Evolutionary conservation across 1,140 invertebrate species (phyloP), one percentile per base, ranked within the genome.

Genomic region (Apis laboriosa): DNA sequence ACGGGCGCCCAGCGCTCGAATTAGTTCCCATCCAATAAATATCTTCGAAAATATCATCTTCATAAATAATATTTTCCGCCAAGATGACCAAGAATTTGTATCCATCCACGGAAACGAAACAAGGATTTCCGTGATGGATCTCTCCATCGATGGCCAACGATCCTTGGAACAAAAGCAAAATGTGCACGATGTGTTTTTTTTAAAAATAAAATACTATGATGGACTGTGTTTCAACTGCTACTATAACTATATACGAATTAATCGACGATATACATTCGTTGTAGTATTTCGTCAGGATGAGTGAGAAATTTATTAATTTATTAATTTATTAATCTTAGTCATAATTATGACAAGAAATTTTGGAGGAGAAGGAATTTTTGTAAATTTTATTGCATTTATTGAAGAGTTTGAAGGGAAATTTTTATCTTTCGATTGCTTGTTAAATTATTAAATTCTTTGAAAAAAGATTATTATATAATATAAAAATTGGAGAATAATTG

Each of bases 11-110:
- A 43, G 74, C 63, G 58, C 73, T 75, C 73, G n/a, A 75, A 75
- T 75, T 75, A 76, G 74, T 63, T 51, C 51, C 49, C 49, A 51
- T 51, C 74, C 60, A 51, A 76, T 76, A 61, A 63, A 63, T 51
- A 53, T n/a, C 51, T 76, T 76, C 60, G 49, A 76, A 76, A 76
- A 63, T 76, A 63, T 51, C 28, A 63, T 49, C 74, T 13, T 60
- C 74, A 63, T 76, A 64, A 76, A 76, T 76, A 76, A 76, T 76
- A 76, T 17, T 76, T 76, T 76, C 21, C 49, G 12, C 9, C 4
- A 19, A 19, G 73, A 17, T 13, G n/a, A 13, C 43, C 17, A 13
- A 63, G 43, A 43, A 51, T 63, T 63, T 28, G 49, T 63, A 64
- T 61, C 60, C 24, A 28, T 76, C 58, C 13, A 34, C 34, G n/a